Evolutionary conservation across 23 tunicate genomes (phyloP).

Genomic region (Trididemnum clinides): DNA sequence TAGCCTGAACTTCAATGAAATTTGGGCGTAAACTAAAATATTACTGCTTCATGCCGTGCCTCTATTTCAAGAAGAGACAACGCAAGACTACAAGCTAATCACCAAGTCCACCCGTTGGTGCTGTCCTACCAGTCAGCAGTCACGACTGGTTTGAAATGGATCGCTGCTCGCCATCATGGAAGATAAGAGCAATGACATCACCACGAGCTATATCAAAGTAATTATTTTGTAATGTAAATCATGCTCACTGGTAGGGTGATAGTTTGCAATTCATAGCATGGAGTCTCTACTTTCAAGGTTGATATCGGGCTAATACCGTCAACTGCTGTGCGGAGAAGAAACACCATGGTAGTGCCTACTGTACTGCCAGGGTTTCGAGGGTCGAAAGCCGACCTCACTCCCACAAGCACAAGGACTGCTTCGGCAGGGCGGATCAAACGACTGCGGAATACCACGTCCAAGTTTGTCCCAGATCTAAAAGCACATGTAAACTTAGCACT

Average conservation of each 20-base stretch:
- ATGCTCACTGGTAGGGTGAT: conserved; percentile 55
- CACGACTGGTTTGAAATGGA: no score
- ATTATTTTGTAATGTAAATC: no score
- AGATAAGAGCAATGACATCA: no score
- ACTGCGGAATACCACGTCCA: conserved; percentile 78
- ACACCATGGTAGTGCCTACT: conserved; percentile 84
- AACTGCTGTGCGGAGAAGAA: conserved; percentile 58
- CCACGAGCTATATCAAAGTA: no score
- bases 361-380: neutral
- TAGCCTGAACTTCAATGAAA: no score
- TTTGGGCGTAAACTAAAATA: no score
- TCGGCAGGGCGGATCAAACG: conserved; percentile 91
- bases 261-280: conserved; percentile 73
- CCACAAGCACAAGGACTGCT: conserved; percentile 69
- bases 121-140: no score
- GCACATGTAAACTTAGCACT: neutral
- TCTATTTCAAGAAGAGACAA: no score
- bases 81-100: no score
- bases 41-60: no score
- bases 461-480: conserved; percentile 56
- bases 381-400: conserved; percentile 34
- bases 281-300: conserved; percentile 42
- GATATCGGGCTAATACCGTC: conserved; percentile 63
- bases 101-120: no score
- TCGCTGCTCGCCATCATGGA: no score